A percentile compares a stretch with the other conserved stretches of the same genome.
These are phyloP conservation scores for Cactoblastis cactorum DNA, from an alignment of 2,888 invertebrate species.

Conservation along the genomic window DNA sequence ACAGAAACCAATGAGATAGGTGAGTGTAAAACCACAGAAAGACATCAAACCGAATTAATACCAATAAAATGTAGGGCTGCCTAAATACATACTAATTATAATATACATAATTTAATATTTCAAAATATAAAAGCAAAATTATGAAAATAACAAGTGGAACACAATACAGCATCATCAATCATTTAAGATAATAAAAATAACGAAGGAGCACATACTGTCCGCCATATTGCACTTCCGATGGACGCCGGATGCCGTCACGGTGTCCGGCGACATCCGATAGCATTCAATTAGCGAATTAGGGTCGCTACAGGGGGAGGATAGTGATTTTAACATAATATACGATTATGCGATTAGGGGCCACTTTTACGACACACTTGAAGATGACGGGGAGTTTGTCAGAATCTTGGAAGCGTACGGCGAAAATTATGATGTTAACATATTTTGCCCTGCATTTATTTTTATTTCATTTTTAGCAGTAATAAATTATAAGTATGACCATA, in stretches of 20 bases:
- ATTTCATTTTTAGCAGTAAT: no score
- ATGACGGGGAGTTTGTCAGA: conserved; percentile 2
- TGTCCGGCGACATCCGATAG: conserved; percentile 65
- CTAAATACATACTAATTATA: not conserved
- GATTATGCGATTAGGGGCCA: conserved; percentile 26
- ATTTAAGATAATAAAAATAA: conserved; percentile 22
- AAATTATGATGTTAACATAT: not conserved
- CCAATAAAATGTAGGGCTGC: no score
- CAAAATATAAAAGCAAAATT: not conserved
- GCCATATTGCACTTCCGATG: conserved; percentile 52
- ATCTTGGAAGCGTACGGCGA: not conserved
- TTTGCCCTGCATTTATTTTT: no score
- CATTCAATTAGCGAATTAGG: conserved; percentile 76
- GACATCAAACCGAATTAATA: no score
- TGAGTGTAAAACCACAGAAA: no score
- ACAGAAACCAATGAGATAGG: no score
- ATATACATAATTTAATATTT: not conserved
- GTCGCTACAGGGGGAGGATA: conserved; percentile 34
- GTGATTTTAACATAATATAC: conserved; percentile 49
- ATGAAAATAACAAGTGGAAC: not conserved
- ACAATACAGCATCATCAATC: conserved; percentile 18
- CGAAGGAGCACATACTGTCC: conserved; percentile 22
- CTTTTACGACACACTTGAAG: conserved; percentile 16
- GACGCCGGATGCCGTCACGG: conserved; percentile 61
- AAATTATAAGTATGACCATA: no score